Conservation (phyloP, 2,113 vertebrate genomes). For the Cairina moschata region DNA sequence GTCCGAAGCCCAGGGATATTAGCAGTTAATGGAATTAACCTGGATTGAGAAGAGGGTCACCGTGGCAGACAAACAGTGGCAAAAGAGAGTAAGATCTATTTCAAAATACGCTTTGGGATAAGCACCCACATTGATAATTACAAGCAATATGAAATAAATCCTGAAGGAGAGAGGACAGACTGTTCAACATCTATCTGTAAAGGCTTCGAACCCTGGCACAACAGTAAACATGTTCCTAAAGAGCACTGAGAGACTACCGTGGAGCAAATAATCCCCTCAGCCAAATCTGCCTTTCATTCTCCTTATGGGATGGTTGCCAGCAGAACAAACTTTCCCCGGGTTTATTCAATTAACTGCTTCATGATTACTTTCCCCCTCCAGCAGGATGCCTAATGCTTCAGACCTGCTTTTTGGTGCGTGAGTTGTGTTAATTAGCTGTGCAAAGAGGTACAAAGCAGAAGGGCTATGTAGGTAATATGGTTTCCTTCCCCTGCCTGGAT, state of each 20-base stretch:
- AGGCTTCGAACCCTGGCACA: background rate
- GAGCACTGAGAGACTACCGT: background rate
- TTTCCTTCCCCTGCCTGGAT: background rate
- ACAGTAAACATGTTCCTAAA: background rate
- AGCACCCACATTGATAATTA: background rate
- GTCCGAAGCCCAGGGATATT: background rate
- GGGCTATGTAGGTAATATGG: fast-evolving
- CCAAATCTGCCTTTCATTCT: background rate
- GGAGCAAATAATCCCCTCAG: background rate
- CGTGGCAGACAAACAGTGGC: background rate
- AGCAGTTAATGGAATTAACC: background rate
- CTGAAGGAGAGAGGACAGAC: background rate
- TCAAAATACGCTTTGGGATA: background rate
- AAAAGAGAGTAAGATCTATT: background rate
- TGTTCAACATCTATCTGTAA: background rate
- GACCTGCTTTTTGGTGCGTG: fast-evolving
- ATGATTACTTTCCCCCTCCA: background rate
- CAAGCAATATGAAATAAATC: background rate
- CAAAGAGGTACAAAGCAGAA: background rate
- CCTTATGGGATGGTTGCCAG: background rate
- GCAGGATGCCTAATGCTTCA: conserved; percentile 16
- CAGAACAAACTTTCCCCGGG: background rate
- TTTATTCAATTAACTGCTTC: conserved; percentile 53
- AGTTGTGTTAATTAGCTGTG: conserved; percentile 8
- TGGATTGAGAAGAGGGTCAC: background rate